A percentile compares a stretch with the other conserved stretches of the same genome.
Evolutionary conservation across 1,140 invertebrate genomes (phyloP).

Genomic region (Gonatopus flavifemur): DNA sequence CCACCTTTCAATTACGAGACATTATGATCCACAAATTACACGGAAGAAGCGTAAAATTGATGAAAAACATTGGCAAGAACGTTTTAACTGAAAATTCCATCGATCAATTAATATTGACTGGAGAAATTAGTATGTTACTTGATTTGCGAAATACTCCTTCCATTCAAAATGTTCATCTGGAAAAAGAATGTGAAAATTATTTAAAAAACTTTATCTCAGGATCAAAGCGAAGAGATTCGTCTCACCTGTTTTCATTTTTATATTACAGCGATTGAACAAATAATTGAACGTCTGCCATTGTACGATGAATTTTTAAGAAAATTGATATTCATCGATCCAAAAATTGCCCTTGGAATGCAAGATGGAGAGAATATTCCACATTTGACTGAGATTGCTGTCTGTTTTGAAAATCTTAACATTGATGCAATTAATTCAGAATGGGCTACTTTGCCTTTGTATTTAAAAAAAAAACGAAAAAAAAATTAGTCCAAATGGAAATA

Average conservation of each 20-base stretch:
- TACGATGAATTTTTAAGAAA: constrained; percentile 1
- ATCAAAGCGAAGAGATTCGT: no score
- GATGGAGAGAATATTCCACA: no score
- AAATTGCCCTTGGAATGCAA: constrained; percentile 1
- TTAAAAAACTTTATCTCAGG: no score
- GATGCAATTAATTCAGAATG: constrained; percentile 2
- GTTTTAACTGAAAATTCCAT: neutral
- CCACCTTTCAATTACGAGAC: constrained; percentile 5
- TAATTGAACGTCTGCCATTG: neutral
- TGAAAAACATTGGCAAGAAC: constrained; percentile 1
- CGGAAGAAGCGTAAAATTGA: constrained; percentile 1
- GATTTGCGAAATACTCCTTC: no score
- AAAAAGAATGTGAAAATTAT: no score
- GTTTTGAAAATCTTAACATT: neutral
- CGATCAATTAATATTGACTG: neutral
- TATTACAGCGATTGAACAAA: neutral
- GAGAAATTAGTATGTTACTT: no score
- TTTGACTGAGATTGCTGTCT: neutral
- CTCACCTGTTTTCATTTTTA: constrained; percentile 15
- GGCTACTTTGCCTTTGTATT: neutral
- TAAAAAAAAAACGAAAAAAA: constrained; percentile 5
- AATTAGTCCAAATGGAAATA: constrained; percentile 1
- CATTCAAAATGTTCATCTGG: no score
- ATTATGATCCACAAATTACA: constrained; percentile 5
- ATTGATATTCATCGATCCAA: constrained; percentile 1